These are phyloP conservation scores for Sphenopsis melanotis DNA, from an alignment of 2,797 vertebrate genomes.

Conservation along the genomic window DNA sequence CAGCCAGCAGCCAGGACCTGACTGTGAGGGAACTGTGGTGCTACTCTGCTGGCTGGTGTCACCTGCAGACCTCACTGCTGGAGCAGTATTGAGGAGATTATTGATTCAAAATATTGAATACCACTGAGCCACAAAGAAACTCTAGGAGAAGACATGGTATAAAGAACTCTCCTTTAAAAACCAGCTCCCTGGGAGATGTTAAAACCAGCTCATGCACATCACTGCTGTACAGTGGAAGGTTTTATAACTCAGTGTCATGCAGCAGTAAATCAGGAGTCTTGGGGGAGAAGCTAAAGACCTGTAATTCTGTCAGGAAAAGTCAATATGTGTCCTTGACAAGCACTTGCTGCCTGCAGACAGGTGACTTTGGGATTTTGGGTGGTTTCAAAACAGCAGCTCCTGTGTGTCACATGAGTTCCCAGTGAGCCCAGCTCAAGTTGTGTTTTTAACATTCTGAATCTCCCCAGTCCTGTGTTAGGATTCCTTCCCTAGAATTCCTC, in stretches of 20 bases:
- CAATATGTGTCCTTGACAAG: neutral
- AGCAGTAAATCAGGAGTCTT: neutral
- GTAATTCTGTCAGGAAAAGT: conserved; percentile 2
- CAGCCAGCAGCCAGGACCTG: neutral
- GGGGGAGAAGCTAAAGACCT: neutral
- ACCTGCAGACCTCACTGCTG: neutral
- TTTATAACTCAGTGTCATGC: neutral
- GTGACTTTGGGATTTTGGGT: neutral
- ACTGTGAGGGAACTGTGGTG: neutral
- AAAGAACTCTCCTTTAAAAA: neutral
- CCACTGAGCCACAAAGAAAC: neutral
- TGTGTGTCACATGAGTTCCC: neutral
- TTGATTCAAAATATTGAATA: conserved; percentile 23
- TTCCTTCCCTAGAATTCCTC: neutral
- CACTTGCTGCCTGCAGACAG: neutral
- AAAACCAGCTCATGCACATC: neutral
- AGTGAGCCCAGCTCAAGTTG: neutral
- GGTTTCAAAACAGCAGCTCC: neutral
- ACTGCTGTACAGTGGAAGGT: neutral
- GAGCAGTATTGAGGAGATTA: neutral
- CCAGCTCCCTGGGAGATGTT: neutral
- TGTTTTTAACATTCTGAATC: neutral
- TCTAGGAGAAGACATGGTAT: neutral
- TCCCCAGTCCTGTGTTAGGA: neutral
- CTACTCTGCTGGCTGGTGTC: neutral